These are phyloP conservation scores for Eilema caniola DNA, from an alignment of 2,888 invertebrate species.

Conservation along the genomic window DNA sequence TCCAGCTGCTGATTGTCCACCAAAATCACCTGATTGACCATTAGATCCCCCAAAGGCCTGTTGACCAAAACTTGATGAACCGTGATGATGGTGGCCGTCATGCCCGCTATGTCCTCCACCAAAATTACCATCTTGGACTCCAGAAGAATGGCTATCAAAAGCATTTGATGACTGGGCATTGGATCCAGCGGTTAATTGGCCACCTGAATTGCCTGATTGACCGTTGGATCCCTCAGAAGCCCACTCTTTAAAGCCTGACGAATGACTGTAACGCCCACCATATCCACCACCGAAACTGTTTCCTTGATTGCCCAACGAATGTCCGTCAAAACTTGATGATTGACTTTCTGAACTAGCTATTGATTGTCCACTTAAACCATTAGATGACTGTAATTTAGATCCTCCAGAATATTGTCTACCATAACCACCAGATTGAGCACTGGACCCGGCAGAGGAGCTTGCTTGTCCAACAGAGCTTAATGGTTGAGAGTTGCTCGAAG, in stretches of 20 bases:
- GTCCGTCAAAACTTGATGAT: constrained; percentile 15
- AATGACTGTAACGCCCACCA: neutral
- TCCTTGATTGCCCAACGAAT: neutral
- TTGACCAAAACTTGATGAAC: neutral
- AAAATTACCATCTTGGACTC: constrained; percentile 1
- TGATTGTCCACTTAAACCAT: constrained; percentile 16
- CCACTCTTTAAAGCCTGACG: neutral
- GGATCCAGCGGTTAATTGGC: constrained; percentile 17
- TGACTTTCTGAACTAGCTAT: constrained; percentile 20
- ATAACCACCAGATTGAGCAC: constrained; percentile 18
- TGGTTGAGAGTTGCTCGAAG: constrained; percentile 37
- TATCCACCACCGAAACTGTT: neutral
- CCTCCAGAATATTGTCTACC: constrained; percentile 16
- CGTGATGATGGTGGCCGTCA: neutral
- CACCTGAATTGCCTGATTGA: neutral
- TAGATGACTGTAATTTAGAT: constrained; percentile 21
- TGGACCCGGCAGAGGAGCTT: constrained; percentile 22
- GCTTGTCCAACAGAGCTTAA: constrained; percentile 23
- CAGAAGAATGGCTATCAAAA: constrained; percentile 14
- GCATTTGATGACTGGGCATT: constrained; percentile 16
- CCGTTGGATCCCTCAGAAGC: neutral
- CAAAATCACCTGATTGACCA: constrained; percentile 5
- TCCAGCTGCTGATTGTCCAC: constrained; percentile 13
- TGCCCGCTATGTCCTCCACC: neutral
- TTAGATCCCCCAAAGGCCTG: neutral